These are phyloP conservation scores for Oreamnos americanus DNA, from an alignment of 2,113 vertebrate genomes.

Conservation along the genomic window DNA sequence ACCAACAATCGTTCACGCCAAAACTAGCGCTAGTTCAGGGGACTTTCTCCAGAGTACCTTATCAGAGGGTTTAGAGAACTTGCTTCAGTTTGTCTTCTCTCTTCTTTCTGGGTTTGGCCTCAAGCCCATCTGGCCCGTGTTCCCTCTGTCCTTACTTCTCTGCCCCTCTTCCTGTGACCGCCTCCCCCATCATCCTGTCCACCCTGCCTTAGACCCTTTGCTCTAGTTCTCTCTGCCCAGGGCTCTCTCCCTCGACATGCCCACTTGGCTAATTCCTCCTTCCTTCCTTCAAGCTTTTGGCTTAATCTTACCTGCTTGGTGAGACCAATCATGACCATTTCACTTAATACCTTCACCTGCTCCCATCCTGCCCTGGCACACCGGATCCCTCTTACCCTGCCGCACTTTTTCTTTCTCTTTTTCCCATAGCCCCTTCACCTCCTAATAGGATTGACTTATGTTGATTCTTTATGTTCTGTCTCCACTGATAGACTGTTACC, in stretches of 20 bases:
- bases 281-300: neutral
- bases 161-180: neutral
- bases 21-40: neutral
- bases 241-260: neutral
- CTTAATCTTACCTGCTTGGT: neutral
- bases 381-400: neutral
- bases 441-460: neutral
- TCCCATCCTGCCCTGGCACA: neutral
- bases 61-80: neutral
- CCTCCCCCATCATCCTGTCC: neutral
- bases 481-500: neutral
- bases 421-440: neutral
- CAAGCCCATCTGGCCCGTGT: neutral
- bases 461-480: neutral
- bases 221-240: neutral
- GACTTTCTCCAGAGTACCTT: neutral
- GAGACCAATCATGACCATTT: neutral
- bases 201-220: neutral
- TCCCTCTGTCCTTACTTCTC: neutral
- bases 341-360: neutral
- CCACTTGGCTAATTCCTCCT: neutral
- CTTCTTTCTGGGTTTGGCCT: neutral
- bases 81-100: neutral
- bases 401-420: neutral
- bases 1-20: neutral